phyloP scores from a whole-genome alignment of 2,888 invertebrate genomes.

The Dusona sp. region DNA sequence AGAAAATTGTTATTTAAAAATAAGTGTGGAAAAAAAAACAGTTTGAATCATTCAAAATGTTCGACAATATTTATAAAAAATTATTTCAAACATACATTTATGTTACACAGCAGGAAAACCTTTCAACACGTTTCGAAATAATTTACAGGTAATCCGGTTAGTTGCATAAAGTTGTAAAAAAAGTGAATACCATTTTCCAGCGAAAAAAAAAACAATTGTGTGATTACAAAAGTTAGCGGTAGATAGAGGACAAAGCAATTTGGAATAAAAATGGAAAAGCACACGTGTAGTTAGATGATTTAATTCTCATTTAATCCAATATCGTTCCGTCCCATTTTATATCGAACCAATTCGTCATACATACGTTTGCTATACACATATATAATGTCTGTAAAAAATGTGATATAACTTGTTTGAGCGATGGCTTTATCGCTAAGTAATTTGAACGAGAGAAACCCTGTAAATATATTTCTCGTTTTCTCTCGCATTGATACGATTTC shows the following conservation, averaged over 20 bases:
- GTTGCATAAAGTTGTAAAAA: not conserved
- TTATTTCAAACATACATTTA: not conserved
- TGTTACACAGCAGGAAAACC: not conserved
- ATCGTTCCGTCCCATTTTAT: not conserved
- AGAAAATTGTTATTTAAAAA: not conserved
- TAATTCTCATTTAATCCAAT: constrained; percentile 19
- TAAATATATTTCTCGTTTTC: constrained; percentile 33
- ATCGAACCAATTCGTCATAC: constrained; percentile 16
- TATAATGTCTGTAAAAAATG: not conserved
- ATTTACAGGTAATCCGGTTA: not conserved
- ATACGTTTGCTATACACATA: not conserved
- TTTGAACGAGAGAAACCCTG: constrained; percentile 66
- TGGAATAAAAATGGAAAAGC: constrained; percentile 14
- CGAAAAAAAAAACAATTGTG: not conserved
- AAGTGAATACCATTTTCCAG: not conserved
- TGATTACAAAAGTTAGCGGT: not conserved
- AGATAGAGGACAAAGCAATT: not conserved
- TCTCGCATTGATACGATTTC: constrained; percentile 12
- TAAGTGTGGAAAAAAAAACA: not conserved
- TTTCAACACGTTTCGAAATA: not conserved
- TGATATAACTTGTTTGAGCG: constrained; percentile 3
- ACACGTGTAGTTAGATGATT: not conserved
- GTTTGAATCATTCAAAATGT: not conserved
- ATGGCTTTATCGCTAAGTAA: constrained; percentile 75
- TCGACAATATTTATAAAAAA: not conserved